phyloP scores from a whole-genome alignment of 2,888 invertebrate genomes.

The Choreutis nemorana region DNA sequence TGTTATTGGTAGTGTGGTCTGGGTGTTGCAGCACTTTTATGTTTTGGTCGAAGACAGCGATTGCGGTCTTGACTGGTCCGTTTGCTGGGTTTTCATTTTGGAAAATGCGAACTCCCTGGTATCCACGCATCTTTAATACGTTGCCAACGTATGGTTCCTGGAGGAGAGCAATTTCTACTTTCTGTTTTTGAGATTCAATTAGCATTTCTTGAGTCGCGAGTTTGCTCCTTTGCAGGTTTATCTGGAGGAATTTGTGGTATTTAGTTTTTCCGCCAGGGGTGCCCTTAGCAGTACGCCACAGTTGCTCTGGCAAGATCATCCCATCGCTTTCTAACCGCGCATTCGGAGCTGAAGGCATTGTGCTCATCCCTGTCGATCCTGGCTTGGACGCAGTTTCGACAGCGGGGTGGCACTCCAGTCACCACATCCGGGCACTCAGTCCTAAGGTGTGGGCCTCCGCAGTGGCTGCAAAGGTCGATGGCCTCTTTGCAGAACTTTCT shows the following conservation, averaged over 20 bases:
- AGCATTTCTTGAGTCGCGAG: constrained; percentile 9
- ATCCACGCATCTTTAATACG: not conserved
- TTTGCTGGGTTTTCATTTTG: constrained; percentile 2
- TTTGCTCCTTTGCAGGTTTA: constrained; percentile 8
- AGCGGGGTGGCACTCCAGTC: not conserved
- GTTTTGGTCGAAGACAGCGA: constrained; percentile 5
- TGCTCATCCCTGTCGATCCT: constrained; percentile 4
- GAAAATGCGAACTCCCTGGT: constrained; percentile 1
- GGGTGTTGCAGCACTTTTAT: not conserved
- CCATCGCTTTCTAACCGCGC: constrained; percentile 7
- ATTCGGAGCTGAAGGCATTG: constrained; percentile 8
- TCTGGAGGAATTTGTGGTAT: constrained; percentile 4
- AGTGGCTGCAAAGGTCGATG: constrained; percentile 8
- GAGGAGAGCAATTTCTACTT: constrained; percentile 4
- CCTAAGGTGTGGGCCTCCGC: constrained; percentile 5
- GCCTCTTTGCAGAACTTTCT: constrained; percentile 6
- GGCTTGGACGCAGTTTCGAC: constrained; percentile 8
- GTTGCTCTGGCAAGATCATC: constrained; percentile 8
- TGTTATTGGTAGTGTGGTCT: not conserved
- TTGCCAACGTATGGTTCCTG: constrained; percentile 10
- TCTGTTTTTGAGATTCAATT: constrained; percentile 4
- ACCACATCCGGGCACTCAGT: constrained; percentile 2
- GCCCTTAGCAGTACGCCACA: constrained; percentile 11
- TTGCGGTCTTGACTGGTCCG: constrained; percentile 7
- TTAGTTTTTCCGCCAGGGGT: too few relatives aligned